A percentile compares a stretch with the other conserved stretches of the same genome.
Conservation (phyloP, 2,113 vertebrate species). For the Trachemys scripta region DNA sequence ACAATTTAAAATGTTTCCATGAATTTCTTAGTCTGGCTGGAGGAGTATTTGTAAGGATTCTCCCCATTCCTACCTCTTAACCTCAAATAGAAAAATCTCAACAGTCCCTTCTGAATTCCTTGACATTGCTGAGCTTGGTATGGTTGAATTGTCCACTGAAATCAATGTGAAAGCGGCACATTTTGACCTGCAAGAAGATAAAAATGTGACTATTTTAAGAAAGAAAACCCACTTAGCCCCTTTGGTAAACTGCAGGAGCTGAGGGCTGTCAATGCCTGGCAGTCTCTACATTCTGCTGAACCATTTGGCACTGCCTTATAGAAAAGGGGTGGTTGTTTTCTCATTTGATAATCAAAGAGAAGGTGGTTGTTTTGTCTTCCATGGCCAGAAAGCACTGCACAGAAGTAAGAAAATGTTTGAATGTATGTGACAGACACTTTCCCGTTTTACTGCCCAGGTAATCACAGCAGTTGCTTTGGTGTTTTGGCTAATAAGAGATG, state of each 20-base stretch:
- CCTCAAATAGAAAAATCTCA: constrained; percentile 20
- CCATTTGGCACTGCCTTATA: constrained; percentile 59
- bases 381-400: not conserved
- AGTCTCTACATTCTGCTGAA: constrained; percentile 63
- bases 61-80: not conserved
- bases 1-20: not conserved
- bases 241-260: constrained; percentile 62
- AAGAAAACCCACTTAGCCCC: constrained; percentile 55
- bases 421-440: not conserved
- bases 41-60: not conserved
- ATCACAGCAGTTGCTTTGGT: not conserved
- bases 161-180: constrained; percentile 20
- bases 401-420: not conserved
- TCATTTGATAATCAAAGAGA: constrained; percentile 3
- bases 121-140: constrained; percentile 17
- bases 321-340: constrained; percentile 10
- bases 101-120: constrained; percentile 27
- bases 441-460: not conserved
- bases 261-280: constrained; percentile 42
- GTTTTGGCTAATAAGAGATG: constrained; percentile 1
- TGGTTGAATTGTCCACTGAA: constrained; percentile 29
- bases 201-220: constrained; percentile 55
- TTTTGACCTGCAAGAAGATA: constrained; percentile 47
- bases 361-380: not conserved
- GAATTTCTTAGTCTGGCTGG: not conserved